Percentiles rank a stretch among this genome's conserved stretches.
Evolutionary conservation across 1,140 invertebrate genomes (phyloP).

Genomic region (Maniola jurtina): DNA sequence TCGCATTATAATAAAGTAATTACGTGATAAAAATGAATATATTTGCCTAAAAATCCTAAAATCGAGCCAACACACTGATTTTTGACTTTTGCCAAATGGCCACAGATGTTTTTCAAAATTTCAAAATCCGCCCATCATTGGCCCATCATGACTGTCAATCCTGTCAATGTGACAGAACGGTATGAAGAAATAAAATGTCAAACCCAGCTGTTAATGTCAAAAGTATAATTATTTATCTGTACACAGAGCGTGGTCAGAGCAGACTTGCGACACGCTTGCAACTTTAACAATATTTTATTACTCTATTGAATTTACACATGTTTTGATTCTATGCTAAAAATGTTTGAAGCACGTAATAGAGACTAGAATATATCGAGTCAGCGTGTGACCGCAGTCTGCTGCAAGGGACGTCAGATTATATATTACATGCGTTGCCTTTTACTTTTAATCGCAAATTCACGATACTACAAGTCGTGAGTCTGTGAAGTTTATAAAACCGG

Average conservation of each 20-base stretch:
- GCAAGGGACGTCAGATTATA: too few relatives aligned
- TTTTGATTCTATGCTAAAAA: too few relatives aligned
- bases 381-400: too few relatives aligned
- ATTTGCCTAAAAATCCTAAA: slow-evolving; percentile 55
- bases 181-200: slow-evolving; percentile 34
- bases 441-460: background rate
- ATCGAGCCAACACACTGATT: slow-evolving; percentile 65
- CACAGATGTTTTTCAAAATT: slow-evolving; percentile 37
- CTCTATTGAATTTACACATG: too few relatives aligned
- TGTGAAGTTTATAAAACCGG: background rate
- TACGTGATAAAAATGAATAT: slow-evolving; percentile 51
- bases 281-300: background rate
- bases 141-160: background rate
- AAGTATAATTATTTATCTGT: slow-evolving; percentile 22
- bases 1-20: slow-evolving; percentile 52
- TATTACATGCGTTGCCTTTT: too few relatives aligned
- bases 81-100: slow-evolving; percentile 64
- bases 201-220: slow-evolving; percentile 43
- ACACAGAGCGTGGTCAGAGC: background rate
- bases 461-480: background rate
- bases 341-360: too few relatives aligned
- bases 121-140: too few relatives aligned
- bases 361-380: too few relatives aligned
- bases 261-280: background rate
- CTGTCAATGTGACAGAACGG: slow-evolving; percentile 36